Base-by-base conservation (phyloP, 2,888 invertebrate genomes). In the Mayetiola destructor region DNA sequence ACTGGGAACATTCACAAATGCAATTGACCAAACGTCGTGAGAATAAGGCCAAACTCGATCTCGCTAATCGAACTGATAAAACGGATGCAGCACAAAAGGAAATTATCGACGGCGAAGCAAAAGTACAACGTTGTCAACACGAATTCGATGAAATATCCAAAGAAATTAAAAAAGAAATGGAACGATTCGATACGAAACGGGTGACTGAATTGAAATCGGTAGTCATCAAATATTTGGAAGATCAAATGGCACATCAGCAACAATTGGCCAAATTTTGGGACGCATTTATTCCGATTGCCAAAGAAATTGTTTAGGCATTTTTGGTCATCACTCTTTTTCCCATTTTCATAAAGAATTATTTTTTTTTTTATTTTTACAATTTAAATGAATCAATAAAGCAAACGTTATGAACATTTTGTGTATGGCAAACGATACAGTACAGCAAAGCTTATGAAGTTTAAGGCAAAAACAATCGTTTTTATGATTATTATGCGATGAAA, bases 1-100 rank as follows among this genome's bases (percentile, higher is more conserved):
- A 87, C 67, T 97, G 97, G 93, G 95, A 99, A 69, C 92, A 94
- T 69, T 90, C 96, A 30, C 93, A 96, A 71, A 84, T 90, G 75
- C 91, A 88, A 74, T 73, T 99, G 61, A 91, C 87, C 18, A 93
- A 93, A 69, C 88, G 96, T 67, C 80, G 96, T 58, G 97, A 99
- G 71, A 84, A 84, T 64, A 95, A 95, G 69, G 88, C 90, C 0
- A 91, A 94, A 67, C 78, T 90, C 42, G 96, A 97, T 67, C 76
- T 94, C 60, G 85, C 89, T 14, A 89, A 90, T 64, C 84, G 93
- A 61, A 82, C 80, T 2, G 97, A 99, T 67, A 93, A 93, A 70
- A 79, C 88, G 35, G 88, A 89, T 63, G 87, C 87, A 67, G 88
- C 92, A 0, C 79, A 85, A 62, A 83, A 84, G 58, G 97, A 99